phyloP scores from a whole-genome alignment of 1,140 invertebrate species.

The Brachionus manjavacas region DNA sequence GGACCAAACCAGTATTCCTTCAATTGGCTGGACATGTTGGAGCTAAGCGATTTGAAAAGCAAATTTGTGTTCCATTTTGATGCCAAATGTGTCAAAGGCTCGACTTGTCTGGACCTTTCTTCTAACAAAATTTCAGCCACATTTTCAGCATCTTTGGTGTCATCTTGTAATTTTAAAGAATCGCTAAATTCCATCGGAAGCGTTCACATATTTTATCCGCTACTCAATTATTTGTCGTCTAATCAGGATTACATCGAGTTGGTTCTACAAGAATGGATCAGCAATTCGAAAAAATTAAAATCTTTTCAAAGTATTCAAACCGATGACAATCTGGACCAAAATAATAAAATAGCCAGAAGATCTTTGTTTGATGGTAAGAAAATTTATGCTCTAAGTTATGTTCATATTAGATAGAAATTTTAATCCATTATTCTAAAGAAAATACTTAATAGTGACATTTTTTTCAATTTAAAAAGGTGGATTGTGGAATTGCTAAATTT shows the following conservation, averaged over 20 bases:
- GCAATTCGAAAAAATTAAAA: conserved; percentile 60
- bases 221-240: conserved; percentile 59
- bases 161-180: conserved; percentile 24
- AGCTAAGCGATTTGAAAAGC: conserved; percentile 38
- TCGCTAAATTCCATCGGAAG: conserved; percentile 61
- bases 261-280: conserved; percentile 63
- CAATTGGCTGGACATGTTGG: conserved; percentile 34
- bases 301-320: background rate
- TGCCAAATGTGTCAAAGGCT: conserved; percentile 27
- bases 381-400: conserved; percentile 13
- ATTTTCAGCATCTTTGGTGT: background rate
- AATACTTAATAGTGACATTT: too few species aligned
- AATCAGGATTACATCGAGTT: conserved; percentile 22
- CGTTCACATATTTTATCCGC: conserved; percentile 62
- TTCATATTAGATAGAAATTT: background rate
- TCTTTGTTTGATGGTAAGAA: background rate
- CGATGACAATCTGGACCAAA: background rate
- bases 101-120: background rate
- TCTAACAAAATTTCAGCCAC: background rate
- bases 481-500: too few species aligned
- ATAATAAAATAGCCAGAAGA: background rate
- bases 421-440: too few species aligned
- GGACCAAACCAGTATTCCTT: conserved; percentile 30
- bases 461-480: too few species aligned
- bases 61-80: conserved; percentile 43